Conservation (phyloP, 2,113 vertebrate species). For the Sinocyclocheilus anshuiensis region DNA sequence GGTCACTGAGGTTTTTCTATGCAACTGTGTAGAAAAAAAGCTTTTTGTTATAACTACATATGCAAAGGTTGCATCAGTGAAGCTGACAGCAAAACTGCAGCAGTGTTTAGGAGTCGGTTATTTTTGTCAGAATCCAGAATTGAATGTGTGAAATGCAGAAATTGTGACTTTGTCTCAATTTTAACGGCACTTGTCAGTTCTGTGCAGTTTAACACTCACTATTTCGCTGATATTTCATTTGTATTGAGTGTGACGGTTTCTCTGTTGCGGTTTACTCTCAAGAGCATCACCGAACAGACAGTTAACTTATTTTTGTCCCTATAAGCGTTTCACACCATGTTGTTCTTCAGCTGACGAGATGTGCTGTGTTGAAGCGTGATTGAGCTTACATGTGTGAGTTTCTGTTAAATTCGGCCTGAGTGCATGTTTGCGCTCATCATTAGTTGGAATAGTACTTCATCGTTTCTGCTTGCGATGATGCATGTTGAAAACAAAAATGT, state of each 20-base stretch:
- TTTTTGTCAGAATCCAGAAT: no score
- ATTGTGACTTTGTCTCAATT: no score
- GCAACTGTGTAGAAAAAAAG: neutral
- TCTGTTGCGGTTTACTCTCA: neutral
- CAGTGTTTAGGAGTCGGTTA: neutral
- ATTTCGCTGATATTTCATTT: neutral
- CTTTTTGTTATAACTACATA: neutral
- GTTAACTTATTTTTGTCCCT: neutral
- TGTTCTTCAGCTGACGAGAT: neutral
- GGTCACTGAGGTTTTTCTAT: neutral
- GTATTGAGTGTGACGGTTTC: neutral
- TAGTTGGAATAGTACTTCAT: neutral
- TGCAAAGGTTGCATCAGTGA: neutral
- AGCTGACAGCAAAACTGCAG: neutral
- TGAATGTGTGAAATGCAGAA: neutral
- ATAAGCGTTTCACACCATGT: neutral
- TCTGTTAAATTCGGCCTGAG: neutral
- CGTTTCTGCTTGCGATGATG: no score
- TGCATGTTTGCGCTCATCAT: neutral
- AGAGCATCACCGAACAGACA: neutral
- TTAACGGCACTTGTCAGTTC: no score
- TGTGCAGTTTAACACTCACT: neutral
- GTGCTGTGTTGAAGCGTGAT: no score
- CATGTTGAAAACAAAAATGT: neutral
- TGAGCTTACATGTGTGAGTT: neutral